Evolutionary conservation across 92 coral and sea anemone species (phyloP), one percentile per base, ranked within the genome.

Genomic region (Hydrozoanthus gracilis): DNA sequence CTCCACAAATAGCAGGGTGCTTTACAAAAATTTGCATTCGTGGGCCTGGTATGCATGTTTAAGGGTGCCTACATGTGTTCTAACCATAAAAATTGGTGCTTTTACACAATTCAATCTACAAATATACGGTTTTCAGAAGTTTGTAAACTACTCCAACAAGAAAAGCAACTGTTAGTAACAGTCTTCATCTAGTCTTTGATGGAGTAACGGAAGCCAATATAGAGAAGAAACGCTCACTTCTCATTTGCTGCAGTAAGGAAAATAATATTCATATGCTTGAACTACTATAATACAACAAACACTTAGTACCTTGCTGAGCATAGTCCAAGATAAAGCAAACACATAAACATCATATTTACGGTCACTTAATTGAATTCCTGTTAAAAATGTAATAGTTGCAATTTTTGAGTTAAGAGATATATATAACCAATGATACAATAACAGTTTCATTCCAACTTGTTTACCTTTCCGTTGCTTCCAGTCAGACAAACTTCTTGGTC

Each of bases 1-100:
- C 92, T 50, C 96, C 96, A 88, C 78, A 73, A 16, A 88, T 89
- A 44, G 92, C 86, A 68, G 87, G 67, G 86, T 80, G 83, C 0
- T 82, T 90, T 9, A 86, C 89, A 18, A 77, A 87, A 71, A 88
- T 86, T 39, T 89, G 5, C 92, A 79, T 62, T 82, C 82, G 7
- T 91, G 87, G 54, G 95, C 89, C 4, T 88, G 89, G 76, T 88
- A 79, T 58, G 93, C 93, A 76, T 75, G 82, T 27, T 86, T 78
- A 39, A 88, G 45, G 72, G 95, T 90, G 51, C 85, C 68, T 73
- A 65, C 76, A 82, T 90, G 95, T 44, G 80, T 89, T 15, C 54
- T 82, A 52, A 82, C 86, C 86, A 65, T 82, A 82, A 66, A 46
- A 47, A 8, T 60, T 64, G 76, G 86, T 65, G 75, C 64, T 50